Conservation (phyloP, 2,797 vertebrate species). For the Pelochelys cantorii region DNA sequence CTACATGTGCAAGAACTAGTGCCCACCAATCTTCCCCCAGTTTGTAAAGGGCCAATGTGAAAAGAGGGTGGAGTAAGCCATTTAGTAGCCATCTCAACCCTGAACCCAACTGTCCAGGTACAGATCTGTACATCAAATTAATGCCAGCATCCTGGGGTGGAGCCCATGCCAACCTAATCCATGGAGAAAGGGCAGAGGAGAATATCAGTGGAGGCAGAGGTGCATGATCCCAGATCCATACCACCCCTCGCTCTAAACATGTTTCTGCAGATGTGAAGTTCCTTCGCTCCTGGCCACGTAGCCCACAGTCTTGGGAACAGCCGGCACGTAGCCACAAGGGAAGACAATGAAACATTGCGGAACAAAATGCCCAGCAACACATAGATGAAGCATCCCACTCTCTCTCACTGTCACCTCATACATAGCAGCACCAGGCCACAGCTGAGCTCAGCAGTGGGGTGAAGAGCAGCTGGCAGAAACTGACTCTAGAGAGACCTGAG, state of each 20-base stretch:
- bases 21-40: background rate
- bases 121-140: background rate
- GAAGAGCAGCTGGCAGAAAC: background rate
- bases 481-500: background rate
- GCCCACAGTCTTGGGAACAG: background rate
- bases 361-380: background rate
- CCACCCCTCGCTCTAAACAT: background rate
- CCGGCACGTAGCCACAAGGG: background rate
- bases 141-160: background rate
- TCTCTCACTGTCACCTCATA: background rate
- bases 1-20: background rate
- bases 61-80: background rate
- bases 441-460: background rate
- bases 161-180: background rate
- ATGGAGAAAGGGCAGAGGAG: background rate
- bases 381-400: background rate
- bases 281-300: background rate
- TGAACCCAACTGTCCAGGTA: background rate
- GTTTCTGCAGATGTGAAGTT: background rate
- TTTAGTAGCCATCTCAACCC: background rate
- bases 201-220: background rate
- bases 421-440: accelerated
- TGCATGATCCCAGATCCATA: background rate
- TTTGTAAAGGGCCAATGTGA: background rate
- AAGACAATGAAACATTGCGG: background rate